phyloP scores from a whole-genome alignment of 1,140 invertebrate genomes.

The Colletes latitarsis region DNA sequence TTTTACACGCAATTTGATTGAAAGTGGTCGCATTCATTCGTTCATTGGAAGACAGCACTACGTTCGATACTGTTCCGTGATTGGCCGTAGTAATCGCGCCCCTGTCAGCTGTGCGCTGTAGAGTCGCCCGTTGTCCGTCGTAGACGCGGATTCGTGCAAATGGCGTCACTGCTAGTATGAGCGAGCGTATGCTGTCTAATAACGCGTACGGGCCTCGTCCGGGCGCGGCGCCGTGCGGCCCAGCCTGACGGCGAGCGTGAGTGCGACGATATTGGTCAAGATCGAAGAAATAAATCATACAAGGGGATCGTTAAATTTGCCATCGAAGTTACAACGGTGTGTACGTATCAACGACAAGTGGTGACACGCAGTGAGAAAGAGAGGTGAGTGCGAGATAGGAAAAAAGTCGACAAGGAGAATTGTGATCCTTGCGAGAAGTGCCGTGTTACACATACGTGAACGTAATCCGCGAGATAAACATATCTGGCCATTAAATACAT shows the following conservation, averaged over 20 bases:
- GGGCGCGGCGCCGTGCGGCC: slow-evolving; percentile 65
- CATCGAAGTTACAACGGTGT: slow-evolving; percentile 32
- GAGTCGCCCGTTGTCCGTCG: slow-evolving; percentile 40
- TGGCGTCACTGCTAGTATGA: slow-evolving; percentile 69
- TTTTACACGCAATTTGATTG: no score
- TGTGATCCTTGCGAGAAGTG: slow-evolving; percentile 24
- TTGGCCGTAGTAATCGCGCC: slow-evolving; percentile 16
- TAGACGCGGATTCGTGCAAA: slow-evolving; percentile 57
- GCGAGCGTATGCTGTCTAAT: slow-evolving; percentile 62
- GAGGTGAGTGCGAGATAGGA: slow-evolving; percentile 57
- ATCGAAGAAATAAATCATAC: slow-evolving; percentile 23
- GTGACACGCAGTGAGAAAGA: slow-evolving; percentile 53
- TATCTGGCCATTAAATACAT: no score
- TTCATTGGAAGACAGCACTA: not conserved
- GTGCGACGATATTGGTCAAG: slow-evolving; percentile 31
- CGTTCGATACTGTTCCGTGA: not conserved
- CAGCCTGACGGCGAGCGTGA: slow-evolving; percentile 62
- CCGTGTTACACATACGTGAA: slow-evolving; percentile 20
- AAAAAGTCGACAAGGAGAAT: slow-evolving; percentile 22
- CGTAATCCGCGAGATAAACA: not conserved
- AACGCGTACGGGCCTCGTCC: slow-evolving; percentile 68
- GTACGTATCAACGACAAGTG: slow-evolving; percentile 39
- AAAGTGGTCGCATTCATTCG: not conserved
- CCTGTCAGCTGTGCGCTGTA: slow-evolving; percentile 52
- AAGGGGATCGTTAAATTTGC: slow-evolving; percentile 17